Percentiles rank a stretch among this genome's conserved stretches.
These are phyloP conservation scores for Ectropis grisescens DNA, from an alignment of 1,140 invertebrate genomes.

Conservation along the genomic window DNA sequence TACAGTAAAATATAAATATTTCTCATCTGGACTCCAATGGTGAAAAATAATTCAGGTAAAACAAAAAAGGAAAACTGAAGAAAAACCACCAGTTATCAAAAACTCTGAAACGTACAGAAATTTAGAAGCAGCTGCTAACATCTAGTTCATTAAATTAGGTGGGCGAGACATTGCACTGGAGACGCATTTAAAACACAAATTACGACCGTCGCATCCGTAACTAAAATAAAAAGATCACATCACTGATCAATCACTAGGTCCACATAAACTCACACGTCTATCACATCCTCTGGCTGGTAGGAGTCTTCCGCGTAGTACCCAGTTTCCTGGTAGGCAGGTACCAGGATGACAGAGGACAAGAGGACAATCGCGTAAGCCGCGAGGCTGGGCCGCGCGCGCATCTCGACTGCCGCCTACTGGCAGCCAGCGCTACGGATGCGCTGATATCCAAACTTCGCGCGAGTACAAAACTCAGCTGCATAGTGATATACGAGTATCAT, in stretches of 20 bases:
- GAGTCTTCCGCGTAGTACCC: constrained; percentile 51
- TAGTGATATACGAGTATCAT: neutral
- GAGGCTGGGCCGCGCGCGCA: constrained; percentile 48
- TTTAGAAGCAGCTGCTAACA: no score
- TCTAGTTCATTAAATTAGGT: no score
- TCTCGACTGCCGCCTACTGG: constrained; percentile 45
- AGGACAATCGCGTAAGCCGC: constrained; percentile 32
- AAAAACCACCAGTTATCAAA: no score
- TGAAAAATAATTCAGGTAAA: no score
- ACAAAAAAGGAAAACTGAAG: no score
- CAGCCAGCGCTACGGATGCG: constrained; percentile 32
- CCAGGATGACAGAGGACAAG: constrained; percentile 35
- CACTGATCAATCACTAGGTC: neutral
- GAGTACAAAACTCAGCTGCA: neutral
- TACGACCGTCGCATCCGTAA: neutral
- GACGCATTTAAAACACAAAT: no score
- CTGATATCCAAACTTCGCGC: constrained; percentile 41
- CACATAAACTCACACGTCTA: constrained; percentile 44
- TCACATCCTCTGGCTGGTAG: constrained; percentile 37
- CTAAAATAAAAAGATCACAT: neutral
- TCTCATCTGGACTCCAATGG: no score
- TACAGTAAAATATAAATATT: no score
- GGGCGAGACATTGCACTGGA: no score
- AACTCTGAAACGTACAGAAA: no score
- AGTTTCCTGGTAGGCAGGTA: constrained; percentile 32